Conservation (phyloP, 2,113 vertebrate species). For the Aegotheles bennettii region DNA sequence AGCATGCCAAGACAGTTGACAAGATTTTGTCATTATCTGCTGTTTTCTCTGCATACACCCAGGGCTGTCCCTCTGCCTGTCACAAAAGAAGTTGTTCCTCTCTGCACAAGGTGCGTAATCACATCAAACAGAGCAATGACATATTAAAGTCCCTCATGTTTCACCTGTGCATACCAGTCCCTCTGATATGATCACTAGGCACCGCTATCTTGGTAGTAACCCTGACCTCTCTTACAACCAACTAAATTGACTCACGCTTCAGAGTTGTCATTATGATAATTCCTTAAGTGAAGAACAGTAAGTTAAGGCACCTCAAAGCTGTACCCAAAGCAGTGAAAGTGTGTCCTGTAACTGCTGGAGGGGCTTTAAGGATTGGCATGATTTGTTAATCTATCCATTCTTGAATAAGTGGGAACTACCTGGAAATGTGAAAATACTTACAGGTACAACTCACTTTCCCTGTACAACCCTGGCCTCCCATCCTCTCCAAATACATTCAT, state of each 20-base stretch:
- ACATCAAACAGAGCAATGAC: background rate
- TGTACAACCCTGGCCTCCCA: background rate
- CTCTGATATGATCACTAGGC: background rate
- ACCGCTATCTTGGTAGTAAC: background rate
- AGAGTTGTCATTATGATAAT: background rate
- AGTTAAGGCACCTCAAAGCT: background rate
- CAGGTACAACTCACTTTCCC: background rate
- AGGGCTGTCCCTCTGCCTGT: background rate
- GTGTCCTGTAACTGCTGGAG: background rate
- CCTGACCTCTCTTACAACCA: background rate
- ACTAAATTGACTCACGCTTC: background rate
- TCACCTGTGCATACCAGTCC: background rate
- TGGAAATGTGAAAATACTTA: background rate
- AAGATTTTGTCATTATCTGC: background rate
- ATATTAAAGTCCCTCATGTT: background rate
- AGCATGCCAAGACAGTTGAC: background rate
- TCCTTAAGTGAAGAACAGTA: background rate
- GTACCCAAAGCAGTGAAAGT: background rate
- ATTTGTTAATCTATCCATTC: background rate
- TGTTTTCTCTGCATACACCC: background rate
- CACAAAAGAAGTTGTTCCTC: background rate
- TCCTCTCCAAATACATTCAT: background rate
- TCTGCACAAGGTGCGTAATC: background rate
- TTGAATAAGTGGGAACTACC: background rate
- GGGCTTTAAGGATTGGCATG: background rate